These are phyloP conservation scores for Galerucella nymphaeae DNA, from an alignment of 2,888 invertebrate species.

Conservation along the genomic window DNA sequence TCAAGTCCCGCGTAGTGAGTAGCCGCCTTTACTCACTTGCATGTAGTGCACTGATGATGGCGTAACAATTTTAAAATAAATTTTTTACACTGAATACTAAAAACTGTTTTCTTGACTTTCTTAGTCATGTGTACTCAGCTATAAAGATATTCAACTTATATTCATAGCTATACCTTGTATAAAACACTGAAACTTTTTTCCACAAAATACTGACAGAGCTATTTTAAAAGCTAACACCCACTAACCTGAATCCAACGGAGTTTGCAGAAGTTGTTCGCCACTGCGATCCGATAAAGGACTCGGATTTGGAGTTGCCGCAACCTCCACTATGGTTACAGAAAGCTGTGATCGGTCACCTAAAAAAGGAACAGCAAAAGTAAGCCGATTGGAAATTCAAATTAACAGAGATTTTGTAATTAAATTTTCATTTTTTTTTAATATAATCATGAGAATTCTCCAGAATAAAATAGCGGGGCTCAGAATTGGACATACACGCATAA, in stretches of 20 bases:
- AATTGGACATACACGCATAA: too few species aligned
- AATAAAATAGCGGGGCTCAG: too few species aligned
- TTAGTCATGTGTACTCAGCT: too few species aligned
- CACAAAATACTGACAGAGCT: background rate
- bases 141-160: too few species aligned
- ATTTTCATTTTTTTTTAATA: background rate
- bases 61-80: too few species aligned
- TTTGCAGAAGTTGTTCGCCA: constrained; percentile 62
- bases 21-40: too few species aligned
- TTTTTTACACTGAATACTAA: too few species aligned
- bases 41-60: too few species aligned
- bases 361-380: background rate
- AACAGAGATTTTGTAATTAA: background rate
- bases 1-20: too few species aligned
- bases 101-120: too few species aligned
- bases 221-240: background rate
- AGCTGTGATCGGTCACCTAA: constrained; percentile 61
- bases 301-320: constrained; percentile 59
- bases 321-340: constrained; percentile 64
- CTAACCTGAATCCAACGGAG: constrained; percentile 58
- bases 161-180: too few species aligned
- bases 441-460: background rate
- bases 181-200: background rate
- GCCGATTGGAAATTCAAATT: background rate
- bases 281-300: constrained; percentile 63